These are phyloP conservation scores for Python bivittatus DNA, from an alignment of 2,113 vertebrate genomes.

Conservation along the genomic window DNA sequence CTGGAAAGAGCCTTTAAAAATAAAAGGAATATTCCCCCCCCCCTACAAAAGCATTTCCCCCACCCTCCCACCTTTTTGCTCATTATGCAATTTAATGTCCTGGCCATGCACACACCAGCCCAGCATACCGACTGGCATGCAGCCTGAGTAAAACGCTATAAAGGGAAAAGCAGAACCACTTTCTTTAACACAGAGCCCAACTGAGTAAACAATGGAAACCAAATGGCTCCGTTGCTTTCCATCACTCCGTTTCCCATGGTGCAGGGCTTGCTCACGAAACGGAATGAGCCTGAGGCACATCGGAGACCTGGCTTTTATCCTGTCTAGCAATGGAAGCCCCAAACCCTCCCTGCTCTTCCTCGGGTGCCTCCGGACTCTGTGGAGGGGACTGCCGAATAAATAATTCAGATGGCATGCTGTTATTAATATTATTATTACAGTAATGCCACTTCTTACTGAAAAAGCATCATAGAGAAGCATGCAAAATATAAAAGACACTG, in stretches of 20 bases:
- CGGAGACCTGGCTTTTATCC: neutral
- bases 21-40: neutral
- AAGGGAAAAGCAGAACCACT: slow-evolving; percentile 60
- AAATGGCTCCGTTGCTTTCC: slow-evolving; percentile 55
- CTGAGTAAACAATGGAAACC: slow-evolving; percentile 58
- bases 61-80: neutral
- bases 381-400: neutral
- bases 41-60: neutral
- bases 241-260: slow-evolving; percentile 37
- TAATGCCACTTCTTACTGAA: neutral
- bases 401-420: neutral
- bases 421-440: neutral
- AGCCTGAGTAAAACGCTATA: slow-evolving; percentile 46
- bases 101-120: slow-evolving; percentile 12
- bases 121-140: slow-evolving; percentile 46
- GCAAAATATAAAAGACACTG: too few relatives aligned
- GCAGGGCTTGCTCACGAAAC: slow-evolving; percentile 37
- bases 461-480: neutral
- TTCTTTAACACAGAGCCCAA: slow-evolving; percentile 54
- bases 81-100: neutral
- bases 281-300: neutral
- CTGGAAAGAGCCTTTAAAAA: neutral
- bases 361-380: neutral
- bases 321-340: neutral
- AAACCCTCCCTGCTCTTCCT: neutral